Percentiles rank a stretch among this genome's conserved stretches.
phyloP scores from a whole-genome alignment of 1,140 invertebrate genomes.

The Riptortus pedestris region DNA sequence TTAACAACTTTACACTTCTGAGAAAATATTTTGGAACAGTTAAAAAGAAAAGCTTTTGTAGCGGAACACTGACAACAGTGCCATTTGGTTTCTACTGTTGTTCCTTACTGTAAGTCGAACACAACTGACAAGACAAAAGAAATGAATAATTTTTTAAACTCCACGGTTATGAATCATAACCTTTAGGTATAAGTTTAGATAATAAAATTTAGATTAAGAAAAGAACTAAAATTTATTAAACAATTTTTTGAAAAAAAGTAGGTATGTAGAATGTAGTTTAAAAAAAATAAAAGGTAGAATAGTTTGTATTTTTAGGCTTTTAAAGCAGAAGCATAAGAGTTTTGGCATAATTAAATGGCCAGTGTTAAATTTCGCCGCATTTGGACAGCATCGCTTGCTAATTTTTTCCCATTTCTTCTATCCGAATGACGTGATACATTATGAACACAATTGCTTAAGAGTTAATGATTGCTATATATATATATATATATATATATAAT shows the following conservation, averaged over 20 bases:
- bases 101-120: slow-evolving; percentile 4
- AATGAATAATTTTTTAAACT: slow-evolving; percentile 3
- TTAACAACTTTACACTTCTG: slow-evolving; percentile 3
- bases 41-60: slow-evolving; percentile 3
- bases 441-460: background rate
- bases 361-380: slow-evolving; percentile 12
- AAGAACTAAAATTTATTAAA: slow-evolving; percentile 16
- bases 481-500: background rate
- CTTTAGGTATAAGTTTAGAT: slow-evolving; percentile 1
- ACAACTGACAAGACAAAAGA: slow-evolving; percentile 6
- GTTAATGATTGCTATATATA: background rate
- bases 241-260: slow-evolving; percentile 19
- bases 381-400: background rate
- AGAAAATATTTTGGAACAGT: slow-evolving; percentile 1
- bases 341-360: slow-evolving; percentile 10
- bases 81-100: slow-evolving; percentile 14
- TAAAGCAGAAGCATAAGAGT: slow-evolving; percentile 1
- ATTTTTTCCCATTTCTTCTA: background rate
- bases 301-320: slow-evolving; percentile 19
- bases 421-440: background rate
- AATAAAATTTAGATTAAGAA: slow-evolving; percentile 6
- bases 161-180: slow-evolving; percentile 11
- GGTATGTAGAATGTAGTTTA: slow-evolving; percentile 15
- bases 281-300: slow-evolving; percentile 11
- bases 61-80: slow-evolving; percentile 7